Evolutionary conservation across 2,888 invertebrate species (phyloP).

Genomic region (Temnothorax unifasciatus): DNA sequence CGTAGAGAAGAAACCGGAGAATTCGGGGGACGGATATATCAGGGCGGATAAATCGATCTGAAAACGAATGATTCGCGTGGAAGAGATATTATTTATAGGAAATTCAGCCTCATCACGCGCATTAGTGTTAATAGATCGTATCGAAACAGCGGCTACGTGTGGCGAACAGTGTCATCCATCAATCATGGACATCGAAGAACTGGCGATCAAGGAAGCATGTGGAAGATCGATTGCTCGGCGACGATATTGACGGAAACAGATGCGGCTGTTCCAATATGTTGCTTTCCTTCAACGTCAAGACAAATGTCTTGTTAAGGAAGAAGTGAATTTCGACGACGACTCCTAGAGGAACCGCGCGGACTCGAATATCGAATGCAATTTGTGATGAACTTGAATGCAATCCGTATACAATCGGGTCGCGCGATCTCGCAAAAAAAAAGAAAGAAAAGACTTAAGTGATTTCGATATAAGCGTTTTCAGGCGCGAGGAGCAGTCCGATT

Average conservation of each 20-base stretch:
- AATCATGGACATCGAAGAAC: not conserved
- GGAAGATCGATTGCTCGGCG: not conserved
- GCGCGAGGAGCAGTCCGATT: conserved; percentile 15
- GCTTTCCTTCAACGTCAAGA: not conserved
- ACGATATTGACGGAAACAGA: conserved; percentile 5
- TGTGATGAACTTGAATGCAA: conserved; percentile 57
- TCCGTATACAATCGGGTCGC: conserved; percentile 44
- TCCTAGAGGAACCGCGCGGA: conserved; percentile 6
- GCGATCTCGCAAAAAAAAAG: conserved; percentile 64
- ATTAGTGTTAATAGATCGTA: conserved; percentile 1
- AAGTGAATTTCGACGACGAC: conserved; percentile 23
- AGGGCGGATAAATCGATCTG: not conserved
- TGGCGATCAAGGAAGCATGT: not conserved
- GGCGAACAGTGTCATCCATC: not conserved
- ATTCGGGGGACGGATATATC: not conserved
- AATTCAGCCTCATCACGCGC: not conserved
- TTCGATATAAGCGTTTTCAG: conserved; percentile 26
- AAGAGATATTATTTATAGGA: conserved; percentile 2
- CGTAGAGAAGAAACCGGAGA: not conserved
- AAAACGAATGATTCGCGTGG: not conserved
- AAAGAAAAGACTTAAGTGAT: conserved; percentile 64
- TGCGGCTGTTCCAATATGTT: not conserved
- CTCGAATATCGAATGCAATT: conserved; percentile 30
- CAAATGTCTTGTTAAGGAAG: not conserved
- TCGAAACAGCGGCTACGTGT: not conserved